phyloP scores from a whole-genome alignment of 2,113 vertebrate genomes.

The Mesitornis unicolor region DNA sequence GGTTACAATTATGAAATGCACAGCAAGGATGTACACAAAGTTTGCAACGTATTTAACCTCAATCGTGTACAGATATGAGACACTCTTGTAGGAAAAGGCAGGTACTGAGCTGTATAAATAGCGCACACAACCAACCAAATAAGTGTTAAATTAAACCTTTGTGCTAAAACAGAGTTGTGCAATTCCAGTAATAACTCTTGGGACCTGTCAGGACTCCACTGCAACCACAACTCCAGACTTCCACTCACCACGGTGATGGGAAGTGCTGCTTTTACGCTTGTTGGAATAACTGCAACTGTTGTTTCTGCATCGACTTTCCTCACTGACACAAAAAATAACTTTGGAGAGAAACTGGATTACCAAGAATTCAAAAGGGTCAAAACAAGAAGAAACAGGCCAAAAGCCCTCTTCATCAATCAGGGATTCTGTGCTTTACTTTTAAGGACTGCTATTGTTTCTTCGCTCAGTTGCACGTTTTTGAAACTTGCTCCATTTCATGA shows the following conservation, averaged over 20 bases:
- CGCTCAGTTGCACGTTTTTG: background rate
- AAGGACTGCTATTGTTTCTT: background rate
- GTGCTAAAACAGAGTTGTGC: background rate
- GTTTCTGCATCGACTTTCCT: background rate
- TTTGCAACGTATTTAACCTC: background rate
- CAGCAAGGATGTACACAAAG: background rate
- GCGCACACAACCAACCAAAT: background rate
- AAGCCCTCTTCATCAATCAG: background rate
- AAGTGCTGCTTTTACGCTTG: background rate
- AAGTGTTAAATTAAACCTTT: background rate
- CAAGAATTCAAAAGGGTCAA: background rate
- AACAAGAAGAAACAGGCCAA: background rate
- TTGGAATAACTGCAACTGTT: background rate
- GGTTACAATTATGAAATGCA: background rate
- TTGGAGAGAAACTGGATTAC: background rate
- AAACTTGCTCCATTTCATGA: background rate
- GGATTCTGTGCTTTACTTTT: background rate
- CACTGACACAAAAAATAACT: background rate
- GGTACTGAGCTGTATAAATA: background rate
- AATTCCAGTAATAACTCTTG: background rate
- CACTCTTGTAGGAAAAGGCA: background rate
- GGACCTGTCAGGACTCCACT: background rate
- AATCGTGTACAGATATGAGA: fast-evolving
- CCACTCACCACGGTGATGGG: background rate
- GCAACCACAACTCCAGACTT: background rate